Conservation (phyloP, 2,797 vertebrate species). For the Corythornis leucogaster region DNA sequence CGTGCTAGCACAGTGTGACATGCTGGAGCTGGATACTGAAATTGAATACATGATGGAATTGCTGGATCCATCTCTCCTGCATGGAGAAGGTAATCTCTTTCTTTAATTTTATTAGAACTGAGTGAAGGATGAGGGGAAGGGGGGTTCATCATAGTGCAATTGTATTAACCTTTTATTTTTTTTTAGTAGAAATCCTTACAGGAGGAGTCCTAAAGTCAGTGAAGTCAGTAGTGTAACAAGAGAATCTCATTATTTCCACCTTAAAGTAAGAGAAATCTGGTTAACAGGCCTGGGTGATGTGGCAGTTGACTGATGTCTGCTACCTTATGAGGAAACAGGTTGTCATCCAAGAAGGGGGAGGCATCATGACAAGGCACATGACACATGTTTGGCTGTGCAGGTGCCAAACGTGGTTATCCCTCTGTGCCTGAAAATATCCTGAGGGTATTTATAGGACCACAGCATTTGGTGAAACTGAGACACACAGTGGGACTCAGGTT, state of each 20-base stretch:
- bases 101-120: neutral
- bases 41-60: conserved; percentile 99
- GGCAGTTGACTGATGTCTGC: neutral
- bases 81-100: conserved; percentile 90
- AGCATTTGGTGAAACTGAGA: neutral
- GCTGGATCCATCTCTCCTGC: conserved; percentile 91
- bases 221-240: neutral
- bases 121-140: neutral
- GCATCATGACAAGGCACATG: neutral
- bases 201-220: neutral
- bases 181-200: neutral
- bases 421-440: neutral
- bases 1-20: conserved; percentile 94
- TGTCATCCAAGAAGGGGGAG: neutral
- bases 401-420: neutral
- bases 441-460: neutral
- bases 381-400: neutral
- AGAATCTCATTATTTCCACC: neutral
- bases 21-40: conserved; percentile 93
- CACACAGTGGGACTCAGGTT: neutral
- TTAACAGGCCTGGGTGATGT: neutral
- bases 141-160: neutral
- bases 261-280: neutral
- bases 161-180: neutral
- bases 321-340: rapidly evolving